These are phyloP conservation scores for Margarornis squamiger DNA, from an alignment of 2,797 vertebrate genomes.

Conservation along the genomic window DNA sequence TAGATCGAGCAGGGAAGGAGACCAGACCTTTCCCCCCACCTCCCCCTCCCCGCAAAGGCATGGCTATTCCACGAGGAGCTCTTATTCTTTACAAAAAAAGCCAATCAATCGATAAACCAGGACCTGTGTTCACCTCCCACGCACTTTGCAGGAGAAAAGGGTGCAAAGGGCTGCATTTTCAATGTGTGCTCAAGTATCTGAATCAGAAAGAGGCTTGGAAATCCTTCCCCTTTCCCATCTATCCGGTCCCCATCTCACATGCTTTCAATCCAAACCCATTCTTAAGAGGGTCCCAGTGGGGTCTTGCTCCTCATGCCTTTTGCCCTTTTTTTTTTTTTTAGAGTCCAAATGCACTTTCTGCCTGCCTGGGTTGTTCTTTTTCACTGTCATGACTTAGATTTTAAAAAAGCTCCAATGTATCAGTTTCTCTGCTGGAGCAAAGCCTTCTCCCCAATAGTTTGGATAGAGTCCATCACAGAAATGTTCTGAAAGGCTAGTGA, in stretches of 20 bases:
- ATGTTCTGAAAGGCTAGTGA: slow-evolving; percentile 12
- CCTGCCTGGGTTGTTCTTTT: not conserved
- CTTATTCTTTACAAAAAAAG: slow-evolving; percentile 8
- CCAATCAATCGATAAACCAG: not conserved
- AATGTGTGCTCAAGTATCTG: slow-evolving; percentile 4
- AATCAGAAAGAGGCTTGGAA: slow-evolving; percentile 6
- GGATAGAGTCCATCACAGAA: slow-evolving; percentile 20
- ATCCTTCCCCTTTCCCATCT: not conserved
- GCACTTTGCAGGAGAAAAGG: not conserved
- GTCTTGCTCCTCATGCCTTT: not conserved
- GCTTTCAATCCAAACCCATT: not conserved
- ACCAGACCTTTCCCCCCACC: not conserved
- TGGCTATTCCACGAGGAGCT: slow-evolving; percentile 41
- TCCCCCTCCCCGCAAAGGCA: slow-evolving; percentile 24
- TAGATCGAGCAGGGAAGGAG: slow-evolving; percentile 74
- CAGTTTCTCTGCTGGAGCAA: not conserved
- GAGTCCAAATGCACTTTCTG: not conserved
- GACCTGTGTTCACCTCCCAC: not conserved
- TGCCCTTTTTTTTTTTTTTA: too few species aligned
- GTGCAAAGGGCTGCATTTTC: not conserved
- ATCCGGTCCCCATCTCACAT: not conserved
- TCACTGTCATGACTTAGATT: not conserved
- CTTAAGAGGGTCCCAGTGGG: not conserved
- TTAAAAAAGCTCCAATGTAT: not conserved
- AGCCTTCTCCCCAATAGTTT: not conserved